These are phyloP conservation scores for Metaphire vulgaris DNA, from an alignment of 1,140 invertebrate genomes.

Conservation along the genomic window DNA sequence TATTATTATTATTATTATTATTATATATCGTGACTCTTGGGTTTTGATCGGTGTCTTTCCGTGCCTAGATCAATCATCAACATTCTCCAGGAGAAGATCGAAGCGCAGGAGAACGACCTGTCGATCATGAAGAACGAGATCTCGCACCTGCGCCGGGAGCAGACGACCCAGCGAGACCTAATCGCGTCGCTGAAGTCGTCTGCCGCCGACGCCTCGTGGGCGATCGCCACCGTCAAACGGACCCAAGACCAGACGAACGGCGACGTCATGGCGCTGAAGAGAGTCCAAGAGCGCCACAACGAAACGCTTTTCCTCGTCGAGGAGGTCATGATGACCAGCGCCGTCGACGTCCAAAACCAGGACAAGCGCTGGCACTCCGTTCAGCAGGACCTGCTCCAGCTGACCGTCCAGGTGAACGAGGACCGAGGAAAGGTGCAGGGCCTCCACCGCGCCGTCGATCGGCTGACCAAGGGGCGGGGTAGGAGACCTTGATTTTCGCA, in stretches of 20 bases:
- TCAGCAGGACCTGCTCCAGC: not conserved
- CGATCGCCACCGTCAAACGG: not conserved
- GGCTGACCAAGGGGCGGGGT: too few relatives aligned
- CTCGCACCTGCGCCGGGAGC: not conserved
- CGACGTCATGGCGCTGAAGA: not conserved
- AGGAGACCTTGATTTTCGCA: too few relatives aligned
- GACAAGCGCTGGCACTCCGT: not conserved
- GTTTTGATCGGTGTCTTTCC: too few relatives aligned
- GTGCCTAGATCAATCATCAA: not conserved
- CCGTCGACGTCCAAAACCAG: not conserved
- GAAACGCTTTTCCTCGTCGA: not conserved
- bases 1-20: too few relatives aligned
- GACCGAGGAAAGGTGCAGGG: not conserved
- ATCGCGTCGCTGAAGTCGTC: not conserved
- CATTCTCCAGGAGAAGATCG: not conserved
- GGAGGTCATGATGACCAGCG: not conserved
- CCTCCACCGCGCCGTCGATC: not conserved
- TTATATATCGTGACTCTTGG: too few relatives aligned
- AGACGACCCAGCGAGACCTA: not conserved
- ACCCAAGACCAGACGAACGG: not conserved
- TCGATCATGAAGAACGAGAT: conserved; percentile 1
- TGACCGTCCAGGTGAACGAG: not conserved
- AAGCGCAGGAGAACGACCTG: conserved; percentile 1
- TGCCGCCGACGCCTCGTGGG: not conserved
- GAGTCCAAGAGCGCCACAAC: not conserved